Evolutionary conservation across 1,140 invertebrate species (phyloP), one percentile per base, ranked within the genome.

Genomic region (Drosophila kepulauana): DNA sequence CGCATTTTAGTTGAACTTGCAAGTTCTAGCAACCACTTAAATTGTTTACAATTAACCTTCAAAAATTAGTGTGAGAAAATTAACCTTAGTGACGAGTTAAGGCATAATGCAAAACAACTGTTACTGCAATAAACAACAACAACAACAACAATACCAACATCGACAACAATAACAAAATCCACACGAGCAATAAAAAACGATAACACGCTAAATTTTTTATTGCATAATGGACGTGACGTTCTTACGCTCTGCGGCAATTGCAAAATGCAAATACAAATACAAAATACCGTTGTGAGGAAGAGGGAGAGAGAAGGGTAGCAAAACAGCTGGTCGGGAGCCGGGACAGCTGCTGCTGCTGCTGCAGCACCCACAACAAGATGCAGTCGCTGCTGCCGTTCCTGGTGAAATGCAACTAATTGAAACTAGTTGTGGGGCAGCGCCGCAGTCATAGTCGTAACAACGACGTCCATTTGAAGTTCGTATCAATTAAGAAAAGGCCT

Each of bases 401-500:
- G 67, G 81, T 80, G 81, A 79, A 84, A 77, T 74, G 68, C 80
- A 61, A 70, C 85, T 88, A 88, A 88, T 88, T 88, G 84, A 78
- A 70, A 70, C 78, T 78, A 75, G 75, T 80, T 80, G 75, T 59
- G 35, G 61, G 61, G 35, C 49, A 20, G 35, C 20, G 20, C 20
- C 20, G 3, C 35, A 10, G 35, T 38, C 35, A 10, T 33, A 45
- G 61, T 41, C 52, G 69, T 67, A 49, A 74, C 65, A 13, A 41
- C 72, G 61, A 52, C 75, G 66, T 77, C 62, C 84, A 77, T 87
- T 79, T 82, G 82, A 89, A 84, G 84, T 89, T 89, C 85, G 85
- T 84, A 88, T 88, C 84, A 88, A 89, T 88, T 88, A 89, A 66
- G 80, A 61, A 80, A 84, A 84, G 84, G 80, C 70, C 78, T 80